Base-by-base conservation (phyloP, 2,888 invertebrate genomes). In the Scotopteryx bipunctaria region DNA sequence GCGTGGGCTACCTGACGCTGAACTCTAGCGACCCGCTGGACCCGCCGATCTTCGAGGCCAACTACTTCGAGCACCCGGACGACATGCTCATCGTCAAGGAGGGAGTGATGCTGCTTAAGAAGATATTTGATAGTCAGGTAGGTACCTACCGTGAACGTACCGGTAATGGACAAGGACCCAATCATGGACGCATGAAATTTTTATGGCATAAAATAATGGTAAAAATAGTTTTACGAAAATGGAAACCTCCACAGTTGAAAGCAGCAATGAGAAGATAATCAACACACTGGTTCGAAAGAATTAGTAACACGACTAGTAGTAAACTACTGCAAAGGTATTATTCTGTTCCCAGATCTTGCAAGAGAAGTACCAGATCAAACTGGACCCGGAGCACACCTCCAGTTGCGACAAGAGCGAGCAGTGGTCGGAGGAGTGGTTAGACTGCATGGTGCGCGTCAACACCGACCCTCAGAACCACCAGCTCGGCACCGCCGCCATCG, bases 381-480 rank as follows among this genome's bases (percentile, higher is more conserved):
- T 90, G 36, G 81, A 91, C 63, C 66, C 75, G 25, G 75, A 78
- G 33, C 75, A 86, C 43, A 75, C 87, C 40, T 73, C 80, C 16
- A 71, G 72, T 2, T 92, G 92, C 57, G 66, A 67, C 0, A 50
- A 68, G 2, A 57, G 52, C 14, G 59, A 70, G 17, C 61, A 67
- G 46, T 93, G 91, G 77, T 90, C 91, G 0, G 93, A 94, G 58
- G 87, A 88, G 0, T 96, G 95, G 81, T 93, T 95, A 92, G 92
- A 92, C 59, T 96, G 96, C 73, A 93, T 94, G 29, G 91, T 94
- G 9, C 91, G 92, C 6, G 91, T 92, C 59, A 91, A 93, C 59
- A 95, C 95, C 0, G 95, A 94, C 2, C 94, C 95, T 0, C 95
- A 95, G 81, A 95, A 95, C 77, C 96, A 96, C 77, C 95, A 95